A percentile compares a stretch with the other conserved stretches of the same genome.
Evolutionary conservation across 2,888 invertebrate species (phyloP).

Genomic region (Torymus texanus): DNA sequence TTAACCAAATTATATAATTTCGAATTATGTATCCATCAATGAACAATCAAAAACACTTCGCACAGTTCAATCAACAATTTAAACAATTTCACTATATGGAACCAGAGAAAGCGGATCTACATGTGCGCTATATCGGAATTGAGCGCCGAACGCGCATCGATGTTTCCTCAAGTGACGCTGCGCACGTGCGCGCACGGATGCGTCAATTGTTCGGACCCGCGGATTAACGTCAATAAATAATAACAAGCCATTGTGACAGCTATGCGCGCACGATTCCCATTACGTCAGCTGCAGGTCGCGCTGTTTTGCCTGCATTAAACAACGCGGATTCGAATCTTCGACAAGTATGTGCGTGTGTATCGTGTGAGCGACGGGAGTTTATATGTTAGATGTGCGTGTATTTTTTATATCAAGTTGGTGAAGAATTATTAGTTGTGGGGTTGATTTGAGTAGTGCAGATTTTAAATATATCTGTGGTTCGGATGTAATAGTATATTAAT

Average conservation of each 20-base stretch:
- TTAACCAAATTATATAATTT: no score
- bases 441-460: no score
- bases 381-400: no score
- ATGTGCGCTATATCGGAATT: no score
- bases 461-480: no score
- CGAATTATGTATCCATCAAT: neutral
- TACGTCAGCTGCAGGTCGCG: conserved; percentile 26
- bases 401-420: no score
- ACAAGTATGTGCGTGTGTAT: no score
- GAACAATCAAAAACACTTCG: neutral
- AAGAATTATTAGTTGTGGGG: no score
- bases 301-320: neutral
- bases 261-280: conserved; percentile 19
- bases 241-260: conserved; percentile 9
- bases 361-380: no score
- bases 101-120: no score
- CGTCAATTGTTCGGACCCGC: conserved; percentile 7
- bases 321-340: neutral
- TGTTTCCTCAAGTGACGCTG: neutral
- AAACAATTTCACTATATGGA: no score
- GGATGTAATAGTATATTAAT: no score
- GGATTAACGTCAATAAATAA: conserved; percentile 33
- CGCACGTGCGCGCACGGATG: neutral
- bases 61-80: neutral
- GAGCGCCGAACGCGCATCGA: neutral